Percentiles rank a stretch among this genome's conserved stretches.
phyloP scores from a whole-genome alignment of 2,888 invertebrate species.

The Galerucella calmariensis region DNA sequence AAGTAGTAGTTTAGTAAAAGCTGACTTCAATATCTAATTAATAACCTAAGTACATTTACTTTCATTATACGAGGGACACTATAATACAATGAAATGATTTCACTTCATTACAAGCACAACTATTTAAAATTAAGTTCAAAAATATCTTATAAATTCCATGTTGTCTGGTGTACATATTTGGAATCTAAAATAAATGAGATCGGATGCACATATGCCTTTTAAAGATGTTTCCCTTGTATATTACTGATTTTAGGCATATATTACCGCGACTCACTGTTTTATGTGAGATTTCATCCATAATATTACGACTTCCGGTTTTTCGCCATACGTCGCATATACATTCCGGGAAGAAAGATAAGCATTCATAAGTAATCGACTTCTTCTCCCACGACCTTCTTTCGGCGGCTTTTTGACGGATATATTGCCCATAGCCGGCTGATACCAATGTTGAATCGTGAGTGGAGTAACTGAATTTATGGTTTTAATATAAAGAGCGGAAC shows the following conservation, averaged over 20 bases:
- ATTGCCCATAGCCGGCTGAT: slow-evolving; percentile 31
- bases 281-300: slow-evolving; percentile 45
- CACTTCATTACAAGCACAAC: too few species aligned
- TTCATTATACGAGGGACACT: too few species aligned
- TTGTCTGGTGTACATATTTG: too few species aligned
- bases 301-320: slow-evolving; percentile 46
- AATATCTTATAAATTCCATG: too few species aligned
- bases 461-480: slow-evolving; percentile 30
- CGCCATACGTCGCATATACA: slow-evolving; percentile 40
- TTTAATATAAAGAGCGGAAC: slow-evolving; percentile 29
- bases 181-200: too few species aligned
- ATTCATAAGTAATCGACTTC: slow-evolving; percentile 48
- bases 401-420: slow-evolving; percentile 34
- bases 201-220: too few species aligned
- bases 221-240: slow-evolving; percentile 10
- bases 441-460: too few species aligned
- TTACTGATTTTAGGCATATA: slow-evolving; percentile 21
- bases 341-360: slow-evolving; percentile 45
- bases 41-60: too few species aligned
- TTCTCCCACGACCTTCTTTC: slow-evolving; percentile 36
- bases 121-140: too few species aligned
- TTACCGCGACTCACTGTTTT: slow-evolving; percentile 43
- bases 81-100: too few species aligned
- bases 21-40: too few species aligned
- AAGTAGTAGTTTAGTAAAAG: too few species aligned